Base-by-base conservation (phyloP, 2,113 vertebrate genomes). In the Xenopus borealis region DNA sequence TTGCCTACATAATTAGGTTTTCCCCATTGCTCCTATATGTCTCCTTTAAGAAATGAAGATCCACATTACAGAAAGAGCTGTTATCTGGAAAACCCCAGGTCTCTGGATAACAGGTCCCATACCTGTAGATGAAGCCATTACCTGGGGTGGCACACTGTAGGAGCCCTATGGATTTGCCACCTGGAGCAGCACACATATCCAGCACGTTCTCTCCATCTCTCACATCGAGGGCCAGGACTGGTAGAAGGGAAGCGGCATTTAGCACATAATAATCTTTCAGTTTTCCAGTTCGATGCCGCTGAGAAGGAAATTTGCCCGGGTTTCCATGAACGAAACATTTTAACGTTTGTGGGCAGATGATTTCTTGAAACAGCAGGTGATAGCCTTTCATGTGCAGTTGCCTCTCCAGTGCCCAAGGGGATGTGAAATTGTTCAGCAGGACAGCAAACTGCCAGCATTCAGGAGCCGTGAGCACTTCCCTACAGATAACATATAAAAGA, bases 131-230 rank as follows among this genome's bases (percentile, higher is more conserved):
- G 16, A 27, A 27, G 45, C 45, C 18, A 2, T 71, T 90, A 94
- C 96, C 95, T 92, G 96, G 95, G 8, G 3, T 86, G 20, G 93
- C 93, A 80, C 87, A 92, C 80, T 98, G 96, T 79, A 98, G 83
- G 17, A 96, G 69, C 33, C 92, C 92, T 9, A 98, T 16, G 0
- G 95, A 91, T 89, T 99, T 99, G 2, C 96, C 97, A 27, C 96
- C 97, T 4, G 97, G 97, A 9, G 96, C 96, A 62, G 97, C 93
- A 82, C 97, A 99, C 78, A 98, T 83, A 84, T 99, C 97, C 87
- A 99, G 82, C 84, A 97, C 85, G 0, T 79, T 83, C 13, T 99
- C 94, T 7, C 94, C 95, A 74, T 94, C 87, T 71, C 63, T 79
- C 71, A 95, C 81, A 62, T 92, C 91, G 59, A 98, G 81, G 4